Conservation (phyloP, 2,888 invertebrate species). For the Mesoligia furuncula region DNA sequence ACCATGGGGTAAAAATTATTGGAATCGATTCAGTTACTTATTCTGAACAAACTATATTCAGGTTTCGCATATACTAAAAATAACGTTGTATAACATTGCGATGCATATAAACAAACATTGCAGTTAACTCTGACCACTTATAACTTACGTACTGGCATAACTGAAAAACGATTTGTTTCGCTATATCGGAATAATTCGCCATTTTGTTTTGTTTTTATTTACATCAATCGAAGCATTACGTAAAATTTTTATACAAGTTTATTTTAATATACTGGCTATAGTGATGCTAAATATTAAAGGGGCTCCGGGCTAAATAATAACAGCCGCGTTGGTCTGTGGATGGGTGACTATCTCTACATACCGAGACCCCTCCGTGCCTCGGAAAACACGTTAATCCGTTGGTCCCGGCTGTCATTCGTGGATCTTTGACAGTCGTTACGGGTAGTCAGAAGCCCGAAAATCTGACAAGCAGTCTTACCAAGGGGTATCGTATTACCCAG, state of each 20-base stretch:
- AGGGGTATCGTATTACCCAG: too few relatives aligned
- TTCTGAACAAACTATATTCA: too few relatives aligned
- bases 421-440: too few relatives aligned
- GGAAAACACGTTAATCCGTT: too few relatives aligned
- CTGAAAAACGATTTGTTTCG: constrained; percentile 75
- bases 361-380: too few relatives aligned
- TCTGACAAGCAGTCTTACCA: too few relatives aligned
- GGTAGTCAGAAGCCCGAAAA: too few relatives aligned
- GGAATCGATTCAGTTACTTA: too few relatives aligned
- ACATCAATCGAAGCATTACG: constrained; percentile 53
- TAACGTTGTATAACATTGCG: not conserved
- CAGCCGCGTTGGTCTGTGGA: not conserved
- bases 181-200: constrained; percentile 68
- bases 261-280: not conserved
- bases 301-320: not conserved
- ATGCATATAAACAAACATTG: not conserved
- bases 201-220: constrained; percentile 61
- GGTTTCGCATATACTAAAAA: too few relatives aligned
- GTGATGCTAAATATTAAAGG: not conserved
- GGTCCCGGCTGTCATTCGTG: too few relatives aligned
- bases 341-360: too few relatives aligned
- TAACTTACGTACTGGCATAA: constrained; percentile 52
- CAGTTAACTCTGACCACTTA: constrained; percentile 12
- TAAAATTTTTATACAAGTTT: constrained; percentile 18
- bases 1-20: too few relatives aligned